Conservation (phyloP, 2,888 invertebrate species). For the Steinernema carpocapsae region DNA sequence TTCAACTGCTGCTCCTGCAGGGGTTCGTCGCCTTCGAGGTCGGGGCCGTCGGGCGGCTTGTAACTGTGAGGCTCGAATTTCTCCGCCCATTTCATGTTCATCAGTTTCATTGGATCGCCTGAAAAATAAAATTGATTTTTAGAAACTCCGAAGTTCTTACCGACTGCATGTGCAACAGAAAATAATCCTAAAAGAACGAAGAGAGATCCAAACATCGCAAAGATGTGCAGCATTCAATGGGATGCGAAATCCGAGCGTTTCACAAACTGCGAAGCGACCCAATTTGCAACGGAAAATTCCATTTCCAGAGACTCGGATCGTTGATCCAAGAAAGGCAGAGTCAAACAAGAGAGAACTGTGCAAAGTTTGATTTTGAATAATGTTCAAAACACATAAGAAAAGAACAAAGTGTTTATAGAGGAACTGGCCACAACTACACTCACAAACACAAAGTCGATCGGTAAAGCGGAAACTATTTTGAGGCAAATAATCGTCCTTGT, state of each 20-base stretch:
- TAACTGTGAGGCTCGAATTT: conserved; percentile 56
- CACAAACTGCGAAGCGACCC: background rate
- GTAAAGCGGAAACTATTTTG: no score
- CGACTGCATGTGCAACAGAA: background rate
- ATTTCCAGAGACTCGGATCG: no score
- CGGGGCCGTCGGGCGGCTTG: conserved; percentile 35
- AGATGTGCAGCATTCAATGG: background rate
- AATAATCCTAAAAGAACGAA: background rate
- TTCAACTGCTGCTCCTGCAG: conserved; percentile 41
- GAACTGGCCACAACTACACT: background rate
- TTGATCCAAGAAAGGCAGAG: no score
- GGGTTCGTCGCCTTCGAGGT: conserved; percentile 24
- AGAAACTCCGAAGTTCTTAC: background rate
- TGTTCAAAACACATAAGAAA: background rate
- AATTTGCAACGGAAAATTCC: background rate
- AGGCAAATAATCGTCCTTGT: no score
- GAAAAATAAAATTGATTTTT: background rate
- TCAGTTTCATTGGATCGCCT: conserved; percentile 56
- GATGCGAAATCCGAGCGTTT: background rate
- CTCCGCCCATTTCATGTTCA: conserved; percentile 58
- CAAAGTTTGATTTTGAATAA: no score
- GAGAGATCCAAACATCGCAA: background rate
- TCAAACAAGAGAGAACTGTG: no score
- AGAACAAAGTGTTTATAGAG: background rate
- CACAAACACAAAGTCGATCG: no score